Base-by-base conservation (phyloP, 2,797 vertebrate genomes). In the Melanotaenia nigrans region DNA sequence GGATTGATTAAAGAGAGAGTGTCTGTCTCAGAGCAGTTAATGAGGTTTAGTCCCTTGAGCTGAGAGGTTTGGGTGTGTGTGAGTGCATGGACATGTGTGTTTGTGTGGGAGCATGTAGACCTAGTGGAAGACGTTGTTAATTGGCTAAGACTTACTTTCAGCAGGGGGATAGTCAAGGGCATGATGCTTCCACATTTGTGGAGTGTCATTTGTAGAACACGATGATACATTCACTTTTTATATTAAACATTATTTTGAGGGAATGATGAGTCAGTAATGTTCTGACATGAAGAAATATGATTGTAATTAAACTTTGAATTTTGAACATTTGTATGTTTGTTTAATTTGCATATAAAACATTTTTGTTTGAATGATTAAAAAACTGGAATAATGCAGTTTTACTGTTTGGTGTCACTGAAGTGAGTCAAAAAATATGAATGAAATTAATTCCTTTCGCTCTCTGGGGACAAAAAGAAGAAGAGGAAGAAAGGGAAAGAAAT, bases 1-100 rank as follows among this genome's bases (percentile, higher is more conserved):
- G 89, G 91, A 93, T 94, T 93, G 94, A 95, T 95, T 95, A 94
- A 94, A 94, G 91, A 90, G 92, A 94, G 92, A 92, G 93, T 93
- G 91, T 93, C 92, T 92, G 92, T 93, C 94, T 94, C 92, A 92
- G 91, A 94, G 92, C 92, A 94, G 92, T 95, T 94, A 95, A 95
- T 95, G 94, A 94, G 94, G 93, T 95, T 94, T 92, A 85, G 92
- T 94, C 94, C 93, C 94, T 92, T 89, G 93, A 94, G 93, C 87
- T 88, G 88, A 3, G 90, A 88, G 87, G 84, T 90, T 85, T 77
- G 71, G 36, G 45, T 68, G 73, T 90, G 90, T 82, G 79, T 85
- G 82, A 32, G 83, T 70, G 84, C 65, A 67, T 4, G 64, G 60
- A 33, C 73, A 49, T 68, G 78, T 76, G 79, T 92, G 89, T 88